These are phyloP conservation scores for Leptopterna dolabrata DNA, from an alignment of 2,888 invertebrate species.

Conservation along the genomic window DNA sequence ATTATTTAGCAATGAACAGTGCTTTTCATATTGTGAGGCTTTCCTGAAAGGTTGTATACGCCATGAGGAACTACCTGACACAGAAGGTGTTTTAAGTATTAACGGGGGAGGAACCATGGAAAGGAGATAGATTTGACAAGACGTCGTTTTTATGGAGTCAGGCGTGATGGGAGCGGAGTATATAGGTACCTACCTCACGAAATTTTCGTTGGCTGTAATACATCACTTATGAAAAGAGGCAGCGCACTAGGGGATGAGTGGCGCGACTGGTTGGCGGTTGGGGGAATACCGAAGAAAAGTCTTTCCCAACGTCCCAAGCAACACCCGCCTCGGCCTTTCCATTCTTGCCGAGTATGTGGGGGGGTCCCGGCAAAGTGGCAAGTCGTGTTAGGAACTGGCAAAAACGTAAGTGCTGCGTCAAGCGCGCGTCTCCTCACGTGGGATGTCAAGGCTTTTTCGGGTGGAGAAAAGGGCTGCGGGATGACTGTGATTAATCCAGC, in stretches of 20 bases:
- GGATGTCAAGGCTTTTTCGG: not conserved
- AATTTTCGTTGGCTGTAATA: conserved; percentile 25
- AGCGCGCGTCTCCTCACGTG: not conserved
- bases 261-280: not conserved
- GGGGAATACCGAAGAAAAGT: not conserved
- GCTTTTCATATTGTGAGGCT: not conserved
- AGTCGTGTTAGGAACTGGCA: conserved; percentile 43
- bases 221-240: conserved; percentile 36
- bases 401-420: conserved; percentile 47
- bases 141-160: not conserved
- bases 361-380: conserved; percentile 43
- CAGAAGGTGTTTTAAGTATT: not conserved
- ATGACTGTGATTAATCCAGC: conserved; percentile 25
- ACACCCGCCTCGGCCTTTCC: not conserved
- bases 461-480: not conserved
- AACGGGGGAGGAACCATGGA: not conserved
- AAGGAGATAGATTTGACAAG: conserved; percentile 10
- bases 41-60: not conserved
- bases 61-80: not conserved
- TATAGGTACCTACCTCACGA: not conserved
- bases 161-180: not conserved
- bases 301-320: not conserved
- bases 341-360: conserved; percentile 9
- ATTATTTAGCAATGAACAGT: not conserved
- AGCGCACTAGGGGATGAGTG: not conserved